Evolutionary conservation across 2,888 invertebrate species (phyloP).

Genomic region (Megalurothrips usitatus): DNA sequence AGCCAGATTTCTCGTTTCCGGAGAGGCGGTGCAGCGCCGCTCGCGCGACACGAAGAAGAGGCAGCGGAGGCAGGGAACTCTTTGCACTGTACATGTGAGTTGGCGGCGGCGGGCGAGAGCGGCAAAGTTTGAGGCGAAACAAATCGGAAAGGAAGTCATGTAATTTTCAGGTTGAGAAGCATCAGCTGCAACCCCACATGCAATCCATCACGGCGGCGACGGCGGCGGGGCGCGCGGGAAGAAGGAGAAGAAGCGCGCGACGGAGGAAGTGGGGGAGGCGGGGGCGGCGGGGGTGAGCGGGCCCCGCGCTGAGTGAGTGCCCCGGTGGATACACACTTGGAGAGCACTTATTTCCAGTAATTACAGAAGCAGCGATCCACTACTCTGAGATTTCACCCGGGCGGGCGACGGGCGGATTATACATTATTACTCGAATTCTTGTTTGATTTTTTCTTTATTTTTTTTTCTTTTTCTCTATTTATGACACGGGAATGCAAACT

Average conservation of each 20-base stretch:
- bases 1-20: not conserved
- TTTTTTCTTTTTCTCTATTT: too few species aligned
- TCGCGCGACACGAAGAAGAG: not conserved
- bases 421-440: too few species aligned
- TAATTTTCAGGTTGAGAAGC: slow-evolving; percentile 26
- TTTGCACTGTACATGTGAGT: too few species aligned
- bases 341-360: not conserved
- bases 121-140: slow-evolving; percentile 1
- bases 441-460: too few species aligned
- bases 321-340: too few species aligned
- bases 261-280: not conserved
- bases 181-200: slow-evolving; percentile 19
- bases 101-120: too few species aligned
- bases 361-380: not conserved
- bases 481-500: too few species aligned
- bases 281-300: not conserved
- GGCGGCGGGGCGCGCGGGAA: too few species aligned
- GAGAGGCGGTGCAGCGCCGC: not conserved
- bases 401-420: too few species aligned
- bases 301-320: not conserved
- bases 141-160: slow-evolving; percentile 25
- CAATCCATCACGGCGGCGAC: not conserved
- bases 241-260: not conserved
- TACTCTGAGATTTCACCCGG: not conserved
- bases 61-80: too few species aligned